Evolutionary conservation across 1,140 invertebrate genomes (phyloP), one percentile per base, ranked within the genome.

Genomic region (Odontomachus brunneus): DNA sequence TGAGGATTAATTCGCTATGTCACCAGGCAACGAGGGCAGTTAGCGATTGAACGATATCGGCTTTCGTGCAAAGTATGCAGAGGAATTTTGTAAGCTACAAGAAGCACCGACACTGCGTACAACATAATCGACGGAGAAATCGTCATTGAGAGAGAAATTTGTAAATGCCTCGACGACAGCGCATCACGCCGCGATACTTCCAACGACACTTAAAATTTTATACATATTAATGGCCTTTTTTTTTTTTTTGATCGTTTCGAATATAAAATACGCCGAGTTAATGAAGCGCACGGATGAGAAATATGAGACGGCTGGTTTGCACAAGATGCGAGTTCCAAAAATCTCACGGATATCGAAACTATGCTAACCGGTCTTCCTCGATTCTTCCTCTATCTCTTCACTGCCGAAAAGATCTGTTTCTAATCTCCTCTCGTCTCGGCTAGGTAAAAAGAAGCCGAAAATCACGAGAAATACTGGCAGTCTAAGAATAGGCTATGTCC

Each of bases 1-100:
- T n/a, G n/a, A 59, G 5, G 60, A 80, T 51, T 62, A 38, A 59
- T 85, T 69, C 49, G 3, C 29, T 24, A 60, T 19, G 22, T 80
- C 51, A 29, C 22, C 2, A 73, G 3, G 66, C 24, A 53, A 57
- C 75, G 75, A 26, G 7, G 19, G 51, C n/a, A 53, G 26, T 67
- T 48, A 19, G 3, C 29, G 33, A 33, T 66, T 22, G 17, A 78
- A 33, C 7, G 55, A 67, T 38, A 55, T 71, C 9, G 38, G 19
- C 53, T 26, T 57, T 57, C 63, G 17, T 26, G 49, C 17, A 49
- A 49, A 9, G 7, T 15, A 26, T 24, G 3, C 22, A 24, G 5
- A 73, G 57, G 17, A 7, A 22, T 19, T 0, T 57, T 38, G 12
- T 67, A 22, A 14, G 67, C 22, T 7, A 22, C 38, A 14, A 38